phyloP scores from a whole-genome alignment of 2,888 invertebrate genomes.

The Argyresthia albistria region DNA sequence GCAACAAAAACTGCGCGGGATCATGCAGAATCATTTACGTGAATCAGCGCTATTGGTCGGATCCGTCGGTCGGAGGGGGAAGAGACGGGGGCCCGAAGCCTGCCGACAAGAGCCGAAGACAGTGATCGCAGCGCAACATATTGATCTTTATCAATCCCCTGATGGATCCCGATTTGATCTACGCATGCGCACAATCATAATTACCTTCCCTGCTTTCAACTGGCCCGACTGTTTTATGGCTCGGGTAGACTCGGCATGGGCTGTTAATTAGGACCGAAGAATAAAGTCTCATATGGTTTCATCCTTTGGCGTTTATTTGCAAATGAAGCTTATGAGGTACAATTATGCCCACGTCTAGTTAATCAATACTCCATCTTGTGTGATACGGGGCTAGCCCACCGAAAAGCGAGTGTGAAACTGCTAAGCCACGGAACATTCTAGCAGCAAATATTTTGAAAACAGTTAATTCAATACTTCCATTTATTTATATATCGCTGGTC shows the following conservation, averaged over 20 bases:
- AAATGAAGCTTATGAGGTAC: not conserved
- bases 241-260: too few relatives aligned
- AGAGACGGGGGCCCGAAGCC: not conserved
- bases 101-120: slow-evolving; percentile 2
- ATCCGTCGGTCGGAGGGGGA: not conserved
- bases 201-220: not conserved
- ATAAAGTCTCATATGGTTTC: too few relatives aligned
- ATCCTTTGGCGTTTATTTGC: not conserved
- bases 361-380: too few relatives aligned
- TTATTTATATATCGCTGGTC: too few relatives aligned
- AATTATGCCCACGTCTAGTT: too few relatives aligned
- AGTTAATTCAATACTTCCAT: too few relatives aligned
- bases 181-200: slow-evolving; percentile 1
- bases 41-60: slow-evolving; percentile 31
- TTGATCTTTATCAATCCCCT: slow-evolving; percentile 2
- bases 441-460: too few relatives aligned
- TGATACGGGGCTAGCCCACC: too few relatives aligned
- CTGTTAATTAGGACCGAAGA: too few relatives aligned
- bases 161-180: slow-evolving; percentile 4
- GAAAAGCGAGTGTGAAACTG: too few relatives aligned
- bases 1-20: slow-evolving; percentile 59
- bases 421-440: too few relatives aligned
- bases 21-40: slow-evolving; percentile 65
- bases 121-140: slow-evolving; percentile 4
- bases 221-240: not conserved